Percentiles rank a stretch among this genome's conserved stretches.
These are phyloP conservation scores for Calonectris borealis DNA, from an alignment of 2,113 vertebrate species.

Conservation along the genomic window DNA sequence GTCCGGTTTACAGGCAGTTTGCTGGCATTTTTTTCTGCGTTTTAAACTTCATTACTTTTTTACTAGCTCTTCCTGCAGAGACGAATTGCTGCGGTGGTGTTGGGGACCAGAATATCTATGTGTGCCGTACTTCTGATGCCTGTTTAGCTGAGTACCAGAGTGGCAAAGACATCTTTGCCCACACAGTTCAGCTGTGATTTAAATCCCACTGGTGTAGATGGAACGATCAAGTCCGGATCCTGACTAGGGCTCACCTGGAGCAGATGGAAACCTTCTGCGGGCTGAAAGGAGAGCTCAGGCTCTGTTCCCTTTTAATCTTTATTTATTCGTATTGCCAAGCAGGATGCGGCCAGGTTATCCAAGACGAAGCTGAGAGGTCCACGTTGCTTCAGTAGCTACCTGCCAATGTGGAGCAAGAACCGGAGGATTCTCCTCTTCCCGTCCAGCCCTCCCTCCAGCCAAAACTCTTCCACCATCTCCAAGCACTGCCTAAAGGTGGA, in stretches of 20 bases:
- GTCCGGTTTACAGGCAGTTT: not conserved
- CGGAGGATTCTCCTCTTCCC: not conserved
- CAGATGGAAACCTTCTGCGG: not conserved
- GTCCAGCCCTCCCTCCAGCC: not conserved
- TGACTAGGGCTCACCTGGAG: not conserved
- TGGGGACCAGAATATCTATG: not conserved
- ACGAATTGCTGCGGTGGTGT: not conserved
- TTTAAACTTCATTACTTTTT: not conserved
- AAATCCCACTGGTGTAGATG: not conserved
- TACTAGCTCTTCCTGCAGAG: not conserved
- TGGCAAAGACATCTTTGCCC: not conserved
- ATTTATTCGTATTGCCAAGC: not conserved
- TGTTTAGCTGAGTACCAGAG: not conserved
- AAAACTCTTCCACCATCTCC: not conserved
- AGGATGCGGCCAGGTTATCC: not conserved
- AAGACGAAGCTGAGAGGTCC: not conserved
- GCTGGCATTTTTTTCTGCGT: not conserved
- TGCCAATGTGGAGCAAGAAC: not conserved
- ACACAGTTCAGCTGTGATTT: not conserved
- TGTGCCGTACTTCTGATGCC: not conserved
- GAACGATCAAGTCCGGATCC: not conserved
- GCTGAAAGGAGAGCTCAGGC: not conserved
- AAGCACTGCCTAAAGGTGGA: constrained; percentile 10
- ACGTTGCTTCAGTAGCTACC: accelerated
- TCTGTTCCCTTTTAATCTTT: not conserved